These are phyloP conservation scores for Cepphus grylle DNA, from an alignment of 2,113 vertebrate genomes.

Conservation along the genomic window DNA sequence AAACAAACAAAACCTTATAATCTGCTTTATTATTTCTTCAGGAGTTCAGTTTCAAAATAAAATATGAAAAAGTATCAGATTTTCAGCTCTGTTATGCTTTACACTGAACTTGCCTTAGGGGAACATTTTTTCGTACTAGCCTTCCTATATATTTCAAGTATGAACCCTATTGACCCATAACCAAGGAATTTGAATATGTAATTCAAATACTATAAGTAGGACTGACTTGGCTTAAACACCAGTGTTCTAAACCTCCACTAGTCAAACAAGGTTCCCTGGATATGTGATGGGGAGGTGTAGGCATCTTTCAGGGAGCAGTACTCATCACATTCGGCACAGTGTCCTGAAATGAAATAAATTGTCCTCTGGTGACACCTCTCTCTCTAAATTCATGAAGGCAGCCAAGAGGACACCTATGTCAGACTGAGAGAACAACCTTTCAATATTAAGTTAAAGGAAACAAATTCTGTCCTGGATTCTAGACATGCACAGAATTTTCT, in stretches of 20 bases:
- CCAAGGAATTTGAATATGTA: not conserved
- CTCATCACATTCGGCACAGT: not conserved
- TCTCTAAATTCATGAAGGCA: not conserved
- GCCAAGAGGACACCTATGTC: not conserved
- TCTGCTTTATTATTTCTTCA: not conserved
- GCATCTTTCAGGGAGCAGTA: not conserved
- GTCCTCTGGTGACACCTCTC: not conserved
- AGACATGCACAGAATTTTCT: not conserved
- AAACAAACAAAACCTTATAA: not conserved
- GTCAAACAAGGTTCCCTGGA: not conserved
- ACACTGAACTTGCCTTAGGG: not conserved
- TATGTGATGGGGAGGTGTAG: not conserved
- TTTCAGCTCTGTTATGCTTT: not conserved
- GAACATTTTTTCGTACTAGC: not conserved
- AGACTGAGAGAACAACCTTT: not conserved
- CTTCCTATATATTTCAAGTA: not conserved
- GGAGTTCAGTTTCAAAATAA: not conserved
- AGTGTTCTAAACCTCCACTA: not conserved
- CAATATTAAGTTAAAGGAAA: not conserved
- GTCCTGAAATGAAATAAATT: not conserved
- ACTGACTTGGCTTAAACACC: not conserved
- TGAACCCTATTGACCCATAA: not conserved
- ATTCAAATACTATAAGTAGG: not conserved
- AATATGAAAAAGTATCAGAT: not conserved
- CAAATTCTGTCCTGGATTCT: not conserved